phyloP scores from a whole-genome alignment of 2,113 vertebrate species.

The Rana temporaria region DNA sequence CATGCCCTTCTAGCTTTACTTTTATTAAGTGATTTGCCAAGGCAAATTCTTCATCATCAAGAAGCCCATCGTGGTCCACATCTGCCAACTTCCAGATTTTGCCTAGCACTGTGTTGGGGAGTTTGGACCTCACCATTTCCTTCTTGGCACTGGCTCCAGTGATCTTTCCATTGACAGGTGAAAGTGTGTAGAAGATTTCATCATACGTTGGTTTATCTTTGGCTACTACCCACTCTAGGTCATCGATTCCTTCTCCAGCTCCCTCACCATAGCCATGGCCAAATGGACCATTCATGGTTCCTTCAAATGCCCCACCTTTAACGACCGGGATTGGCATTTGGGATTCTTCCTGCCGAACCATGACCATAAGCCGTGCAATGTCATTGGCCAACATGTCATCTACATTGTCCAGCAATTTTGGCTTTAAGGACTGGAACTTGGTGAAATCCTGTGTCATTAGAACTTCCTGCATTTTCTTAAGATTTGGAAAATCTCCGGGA shows the following conservation, averaged over 20 bases:
- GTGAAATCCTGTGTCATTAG: conserved; percentile 85
- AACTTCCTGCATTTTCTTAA: conserved; percentile 90
- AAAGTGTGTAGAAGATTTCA: conserved; percentile 93
- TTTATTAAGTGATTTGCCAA: conserved; percentile 93
- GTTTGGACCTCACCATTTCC: conserved; percentile 92
- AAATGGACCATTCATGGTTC: conserved; percentile 88
- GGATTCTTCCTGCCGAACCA: conserved; percentile 90
- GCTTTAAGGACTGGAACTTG: conserved; percentile 83
- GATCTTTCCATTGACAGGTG: conserved; percentile 89
- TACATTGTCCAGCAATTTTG: conserved; percentile 85
- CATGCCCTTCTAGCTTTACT: conserved; percentile 91
- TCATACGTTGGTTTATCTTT: conserved; percentile 90
- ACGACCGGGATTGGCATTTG: conserved; percentile 83
- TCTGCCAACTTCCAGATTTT: conserved; percentile 94
- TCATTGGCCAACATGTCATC: conserved; percentile 93
- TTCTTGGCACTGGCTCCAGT: conserved; percentile 87
- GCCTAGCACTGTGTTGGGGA: conserved; percentile 90
- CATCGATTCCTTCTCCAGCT: conserved; percentile 89
- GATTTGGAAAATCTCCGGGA: conserved; percentile 86
- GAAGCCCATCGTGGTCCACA: conserved; percentile 86
- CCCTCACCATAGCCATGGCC: conserved; percentile 91
- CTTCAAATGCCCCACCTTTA: conserved; percentile 89
- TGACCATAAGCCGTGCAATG: conserved; percentile 87
- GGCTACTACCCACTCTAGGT: conserved; percentile 90
- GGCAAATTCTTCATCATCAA: conserved; percentile 91